Evolutionary conservation across 2,113 vertebrate species (phyloP).

Genomic region (Ameiurus melas): DNA sequence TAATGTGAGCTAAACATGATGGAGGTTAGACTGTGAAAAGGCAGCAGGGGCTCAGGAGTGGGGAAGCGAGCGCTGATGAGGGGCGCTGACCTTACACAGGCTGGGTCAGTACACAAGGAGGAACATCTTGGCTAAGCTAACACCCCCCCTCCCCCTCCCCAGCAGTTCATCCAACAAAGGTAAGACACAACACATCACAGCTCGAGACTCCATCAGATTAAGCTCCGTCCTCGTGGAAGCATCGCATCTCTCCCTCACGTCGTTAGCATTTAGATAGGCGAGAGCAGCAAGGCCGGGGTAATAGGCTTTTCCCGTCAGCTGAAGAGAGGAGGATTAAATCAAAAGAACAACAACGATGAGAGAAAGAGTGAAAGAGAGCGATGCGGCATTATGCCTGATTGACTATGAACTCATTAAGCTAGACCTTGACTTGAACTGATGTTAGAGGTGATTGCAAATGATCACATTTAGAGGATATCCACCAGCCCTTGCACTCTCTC

Average conservation of each 20-base stretch:
- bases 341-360: conserved; percentile 79
- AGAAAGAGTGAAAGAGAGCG: conserved; percentile 69
- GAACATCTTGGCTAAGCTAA: conserved; percentile 60
- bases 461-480: conserved; percentile 86
- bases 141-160: conserved; percentile 43
- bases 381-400: conserved; percentile 80
- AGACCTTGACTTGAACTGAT: conserved; percentile 85
- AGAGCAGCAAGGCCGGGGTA: conserved; percentile 81
- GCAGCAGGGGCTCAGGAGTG: conserved; percentile 45
- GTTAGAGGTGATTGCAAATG: conserved; percentile 97
- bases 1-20: conserved; percentile 41
- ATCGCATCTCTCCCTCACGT: conserved; percentile 73
- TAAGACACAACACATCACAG: conserved; percentile 44
- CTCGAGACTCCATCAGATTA: conserved; percentile 78
- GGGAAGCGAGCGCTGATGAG: conserved; percentile 66
- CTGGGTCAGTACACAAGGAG: conserved; percentile 59
- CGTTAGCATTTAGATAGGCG: conserved; percentile 99
- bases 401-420: conserved; percentile 92
- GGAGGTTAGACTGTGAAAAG: conserved; percentile 37
- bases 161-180: conserved; percentile 32
- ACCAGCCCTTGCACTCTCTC: not conserved
- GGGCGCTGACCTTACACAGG: conserved; percentile 65
- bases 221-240: conserved; percentile 68
- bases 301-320: conserved; percentile 82
- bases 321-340: conserved; percentile 82